A percentile compares a stretch with the other conserved stretches of the same genome.
Conservation (phyloP, 2,888 invertebrate genomes). For the Cetonia aurata region DNA sequence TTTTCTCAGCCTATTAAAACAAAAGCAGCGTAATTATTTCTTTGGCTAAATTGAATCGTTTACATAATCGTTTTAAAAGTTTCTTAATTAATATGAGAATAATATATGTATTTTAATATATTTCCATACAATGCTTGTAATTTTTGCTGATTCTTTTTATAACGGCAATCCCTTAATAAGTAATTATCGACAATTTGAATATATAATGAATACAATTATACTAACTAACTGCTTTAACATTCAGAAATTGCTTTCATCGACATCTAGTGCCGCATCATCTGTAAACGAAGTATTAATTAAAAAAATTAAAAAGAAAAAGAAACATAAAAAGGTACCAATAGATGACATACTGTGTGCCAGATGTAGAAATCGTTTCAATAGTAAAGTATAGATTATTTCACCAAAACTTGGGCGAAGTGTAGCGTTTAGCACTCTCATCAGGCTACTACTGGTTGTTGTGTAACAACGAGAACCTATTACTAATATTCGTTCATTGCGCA, state of each 20-base stretch:
- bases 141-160: background rate
- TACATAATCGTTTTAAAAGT: conserved; percentile 1
- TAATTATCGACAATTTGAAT: background rate
- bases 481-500: too few relatives aligned
- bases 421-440: too few relatives aligned
- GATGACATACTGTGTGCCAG: conserved; percentile 4
- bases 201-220: conserved; percentile 12
- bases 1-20: too few relatives aligned
- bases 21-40: too few relatives aligned
- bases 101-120: background rate
- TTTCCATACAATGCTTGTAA: background rate
- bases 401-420: too few relatives aligned
- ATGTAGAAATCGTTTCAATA: too few relatives aligned
- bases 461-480: too few relatives aligned
- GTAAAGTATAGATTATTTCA: too few relatives aligned
- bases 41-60: too few relatives aligned
- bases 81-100: conserved; percentile 5
- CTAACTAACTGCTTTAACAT: conserved; percentile 41
- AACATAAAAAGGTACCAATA: conserved; percentile 52
- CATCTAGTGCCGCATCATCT: conserved; percentile 58
- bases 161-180: background rate
- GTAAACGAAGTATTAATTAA: conserved; percentile 52
- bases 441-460: too few relatives aligned
- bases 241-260: conserved; percentile 52
- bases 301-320: conserved; percentile 59